Percentiles rank a stretch among this genome's conserved stretches.
phyloP scores from a whole-genome alignment of 2,797 vertebrate species.

The Chaunax sp. region DNA sequence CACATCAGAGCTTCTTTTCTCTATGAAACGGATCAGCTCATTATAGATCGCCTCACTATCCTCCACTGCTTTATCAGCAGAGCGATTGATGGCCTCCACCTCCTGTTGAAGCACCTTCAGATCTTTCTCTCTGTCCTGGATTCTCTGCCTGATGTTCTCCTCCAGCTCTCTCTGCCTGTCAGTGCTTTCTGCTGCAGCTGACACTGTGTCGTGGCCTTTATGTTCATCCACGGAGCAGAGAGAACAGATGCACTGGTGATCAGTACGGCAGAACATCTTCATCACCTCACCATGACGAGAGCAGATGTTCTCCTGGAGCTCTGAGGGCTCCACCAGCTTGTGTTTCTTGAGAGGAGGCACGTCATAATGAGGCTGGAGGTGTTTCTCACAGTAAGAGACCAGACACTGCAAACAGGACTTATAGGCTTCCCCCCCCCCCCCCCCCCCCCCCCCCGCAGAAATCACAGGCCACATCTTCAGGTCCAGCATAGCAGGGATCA shows the following conservation, averaged over 20 bases:
- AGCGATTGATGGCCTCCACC: neutral
- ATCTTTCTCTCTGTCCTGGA: neutral
- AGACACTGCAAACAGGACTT: neutral
- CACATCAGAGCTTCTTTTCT: neutral
- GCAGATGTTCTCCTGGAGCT: conserved; percentile 1
- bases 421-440: neutral
- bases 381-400: neutral
- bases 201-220: neutral
- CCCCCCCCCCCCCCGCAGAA: neutral
- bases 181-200: neutral
- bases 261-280: neutral
- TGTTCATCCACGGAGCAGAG: neutral
- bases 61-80: conserved; percentile 1
- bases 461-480: too few species aligned
- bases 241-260: neutral
- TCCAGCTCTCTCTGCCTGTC: too few species aligned
- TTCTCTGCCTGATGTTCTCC: neutral
- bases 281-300: neutral
- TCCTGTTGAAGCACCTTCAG: neutral
- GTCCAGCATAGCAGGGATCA: too few species aligned
- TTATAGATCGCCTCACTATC: neutral
- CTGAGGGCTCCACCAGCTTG: too few species aligned
- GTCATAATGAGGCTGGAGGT: too few species aligned
- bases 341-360: too few species aligned
- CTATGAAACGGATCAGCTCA: neutral